Base-by-base conservation (phyloP, 2,797 vertebrate genomes). In the Tamandua tetradactyla region DNA sequence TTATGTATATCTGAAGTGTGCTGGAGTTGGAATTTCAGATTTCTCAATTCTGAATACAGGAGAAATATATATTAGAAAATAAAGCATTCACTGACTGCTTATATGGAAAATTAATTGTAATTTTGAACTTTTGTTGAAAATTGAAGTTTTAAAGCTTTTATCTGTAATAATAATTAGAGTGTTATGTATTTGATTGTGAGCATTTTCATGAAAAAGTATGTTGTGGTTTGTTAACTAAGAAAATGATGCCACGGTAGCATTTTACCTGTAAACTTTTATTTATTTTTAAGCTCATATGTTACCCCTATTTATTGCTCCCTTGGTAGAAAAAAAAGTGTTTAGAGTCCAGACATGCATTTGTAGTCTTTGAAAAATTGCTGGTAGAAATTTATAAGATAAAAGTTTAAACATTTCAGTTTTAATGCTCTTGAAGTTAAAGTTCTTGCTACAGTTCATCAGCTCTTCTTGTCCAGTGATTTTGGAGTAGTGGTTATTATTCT, bases 301-400 rank as follows among this genome's bases (percentile, higher is more conserved):
- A 3, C 9, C 27, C 12, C 40, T 49, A 88, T 87, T 89, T 62
- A 23, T 85, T 78, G 25, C 32, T 78, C 10, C 32, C 20, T 71
- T 59, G 42, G 18, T 94, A 62, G 27, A 85, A 90, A 25, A 44
- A 87, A 94, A 61, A 37, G 18, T 42, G 79, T 85, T 74, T 83
- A 64, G 37, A 35, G 30, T 44, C 71, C 40, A 76, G 14, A 59
- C 55, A 44, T 87, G 55, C 32, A 61, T 80, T 94, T 89, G 42
- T 88, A 30, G 76, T 87, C 3, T 93, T 89, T 92, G 84, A 89
- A 87, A 94, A 94, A 15, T 52, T 89, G 69, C 42, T 95, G 40
- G 6, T 23, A 57, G 78, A 75, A 89, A 89, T 87, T 44, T 89
- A 3, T 88, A 84, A 81, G 61, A 83, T 64, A 55, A 55, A 89